Evolutionary conservation across 1,140 invertebrate species (phyloP), one percentile per base, ranked within the genome.

Genomic region (Leptinotarsa texana): DNA sequence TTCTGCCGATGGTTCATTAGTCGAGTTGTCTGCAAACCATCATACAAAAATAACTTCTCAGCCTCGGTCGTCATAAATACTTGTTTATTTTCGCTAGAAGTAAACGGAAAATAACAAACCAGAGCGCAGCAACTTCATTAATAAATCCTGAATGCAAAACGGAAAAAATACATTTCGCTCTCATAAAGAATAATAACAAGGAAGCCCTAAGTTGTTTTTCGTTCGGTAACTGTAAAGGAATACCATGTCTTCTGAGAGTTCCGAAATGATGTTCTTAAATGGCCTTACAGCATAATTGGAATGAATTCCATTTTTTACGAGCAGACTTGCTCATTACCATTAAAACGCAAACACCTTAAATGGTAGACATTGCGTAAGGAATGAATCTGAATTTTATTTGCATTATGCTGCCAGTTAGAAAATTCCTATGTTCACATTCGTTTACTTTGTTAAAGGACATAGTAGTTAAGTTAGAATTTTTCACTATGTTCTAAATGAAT

Each of bases 171-270:
- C 51, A 42, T 42, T 42, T 42, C 33, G 33, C 33, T 42, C 33
- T 42, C 33, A 17, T 57, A 57, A 57, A 57, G 51, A 15, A 57
- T 57, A 57, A 57, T 57, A 57, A 57, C 51, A 57, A 57, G 51
- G n/a, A 57, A 57, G 51, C 51, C 51, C 13, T 57, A 5, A 57
- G 51, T 57, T 57, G 51, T 57, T 57, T 18, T 57, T 57, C 51
- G 51, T 57, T 57, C 51, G 51, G 51, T 57, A 57, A 57, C 51
- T 57, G 51, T 57, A 57, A 57, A 57, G n/a, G 51, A 57, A 57
- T 57, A 57, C 51, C 51, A 57, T n/a, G 51, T 18, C 17, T 57
- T 57, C n/a, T 57, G n/a, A 57, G 51, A 57, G n/a, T 57, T 57
- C 51, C n/a, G 51, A 57, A 18, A 57, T 18, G 13, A 57, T 57